Evolutionary conservation across 2,888 invertebrate genomes (phyloP).

Genomic region (Priocnemis perturbator): DNA sequence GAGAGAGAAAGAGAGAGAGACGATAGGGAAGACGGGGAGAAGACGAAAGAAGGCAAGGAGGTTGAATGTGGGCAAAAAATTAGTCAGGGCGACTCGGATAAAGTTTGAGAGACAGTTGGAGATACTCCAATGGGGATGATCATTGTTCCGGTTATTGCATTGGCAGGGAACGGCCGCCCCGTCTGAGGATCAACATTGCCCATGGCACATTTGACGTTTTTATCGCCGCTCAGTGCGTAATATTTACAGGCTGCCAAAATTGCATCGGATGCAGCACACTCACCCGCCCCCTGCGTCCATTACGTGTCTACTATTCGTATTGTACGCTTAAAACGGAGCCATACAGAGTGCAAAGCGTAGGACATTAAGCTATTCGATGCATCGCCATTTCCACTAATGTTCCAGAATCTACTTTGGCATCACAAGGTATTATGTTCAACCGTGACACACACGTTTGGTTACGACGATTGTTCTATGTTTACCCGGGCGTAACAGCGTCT

Average conservation of each 20-base stretch:
- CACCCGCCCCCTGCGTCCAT: conserved; percentile 10
- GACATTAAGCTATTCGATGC: too few relatives aligned
- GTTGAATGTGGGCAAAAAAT: conserved; percentile 10
- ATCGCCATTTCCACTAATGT: too few relatives aligned
- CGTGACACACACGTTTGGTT: too few relatives aligned
- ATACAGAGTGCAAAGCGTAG: too few relatives aligned
- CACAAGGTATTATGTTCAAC: too few relatives aligned
- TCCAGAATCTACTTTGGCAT: too few relatives aligned
- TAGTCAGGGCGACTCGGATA: conserved; percentile 22
- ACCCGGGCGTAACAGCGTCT: too few relatives aligned
- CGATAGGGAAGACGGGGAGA: not conserved
- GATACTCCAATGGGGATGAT: conserved; percentile 64
- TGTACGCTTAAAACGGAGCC: too few relatives aligned
- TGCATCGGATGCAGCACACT: not conserved
- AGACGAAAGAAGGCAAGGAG: conserved; percentile 11
- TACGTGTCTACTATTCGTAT: conserved; percentile 2
- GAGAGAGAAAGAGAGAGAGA: too few relatives aligned
- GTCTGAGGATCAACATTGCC: conserved; percentile 49
- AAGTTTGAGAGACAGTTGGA: conserved; percentile 55
- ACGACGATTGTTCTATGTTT: too few relatives aligned
- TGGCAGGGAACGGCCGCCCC: conserved; percentile 51
- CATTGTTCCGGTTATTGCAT: conserved; percentile 64
- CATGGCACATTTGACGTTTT: conserved; percentile 53
- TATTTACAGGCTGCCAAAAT: conserved; percentile 50
- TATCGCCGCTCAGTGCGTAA: conserved; percentile 39